Base-by-base conservation (phyloP, 2,888 invertebrate genomes). In the Andrena dorsata region DNA sequence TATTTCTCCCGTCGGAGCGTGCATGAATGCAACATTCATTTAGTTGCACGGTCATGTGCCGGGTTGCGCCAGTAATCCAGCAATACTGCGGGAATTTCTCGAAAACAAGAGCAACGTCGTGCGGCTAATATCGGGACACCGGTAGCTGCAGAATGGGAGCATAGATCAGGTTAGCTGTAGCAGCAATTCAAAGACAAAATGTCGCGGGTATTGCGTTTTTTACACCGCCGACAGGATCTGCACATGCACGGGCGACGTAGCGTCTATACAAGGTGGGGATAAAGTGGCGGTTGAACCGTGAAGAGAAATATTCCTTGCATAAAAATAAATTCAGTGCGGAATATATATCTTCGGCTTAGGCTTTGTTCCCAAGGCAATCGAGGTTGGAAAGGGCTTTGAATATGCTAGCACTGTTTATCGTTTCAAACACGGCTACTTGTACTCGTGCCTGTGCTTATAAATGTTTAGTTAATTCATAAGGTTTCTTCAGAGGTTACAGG, bases 121-220 rank as follows among this genome's bases (percentile, higher is more conserved):
- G 74, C 60, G 74, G 79, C 77, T 88, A 86, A 87, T 88, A 88
- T 88, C 76, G 68, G 69, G 58, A 41, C 65, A 30, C 75, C 76
- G 64, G 82, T 73, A 76, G 63, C 75, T 68, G 66, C 74, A 23
- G 53, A 84, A 84, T 66, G 63, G 68, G 51, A n/a, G 69, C 79
- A 61, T 73, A 76, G 72, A 68, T 84, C 83, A 79, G 74, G 75
- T 63, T 76, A 69, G 56, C 66, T 60, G 76, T 61, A 56, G 68
- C 35, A 71, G 80, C 78, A 80, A 81, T 88, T 86, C 83, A 78
- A 85, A 85, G 73, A 76, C 80, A 82, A 69, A 80, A 84, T 78
- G 76, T 73, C 82, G 75, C 64, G 58, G 85, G 76, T 85, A 87
- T 88, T 88, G 82, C 83, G 74, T 78, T 83, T 68, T 41, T 78